These are phyloP conservation scores for Cremastobaeus sp. DNA, from an alignment of 2,888 invertebrate species.

Conservation along the genomic window DNA sequence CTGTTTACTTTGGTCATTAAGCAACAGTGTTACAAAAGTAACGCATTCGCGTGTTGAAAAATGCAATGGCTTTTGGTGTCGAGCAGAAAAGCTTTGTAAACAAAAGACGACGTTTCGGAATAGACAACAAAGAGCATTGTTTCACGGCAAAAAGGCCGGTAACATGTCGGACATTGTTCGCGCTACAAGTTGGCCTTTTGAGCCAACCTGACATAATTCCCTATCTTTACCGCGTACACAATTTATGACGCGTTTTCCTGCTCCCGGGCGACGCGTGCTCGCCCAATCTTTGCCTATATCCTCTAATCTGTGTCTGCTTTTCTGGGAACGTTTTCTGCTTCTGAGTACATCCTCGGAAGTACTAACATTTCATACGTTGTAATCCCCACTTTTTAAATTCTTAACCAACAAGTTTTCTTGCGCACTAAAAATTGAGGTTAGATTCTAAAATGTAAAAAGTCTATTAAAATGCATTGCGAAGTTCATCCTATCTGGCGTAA, in stretches of 20 bases:
- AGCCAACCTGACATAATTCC: conserved; percentile 35
- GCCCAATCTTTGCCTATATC: too few relatives aligned
- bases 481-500: too few relatives aligned
- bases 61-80: conserved; percentile 28
- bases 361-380: too few relatives aligned
- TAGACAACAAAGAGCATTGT: conserved; percentile 46
- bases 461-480: too few relatives aligned
- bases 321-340: too few relatives aligned
- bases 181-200: conserved; percentile 44
- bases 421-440: too few relatives aligned
- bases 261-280: background rate
- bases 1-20: conserved; percentile 15
- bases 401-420: background rate
- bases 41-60: conserved; percentile 30
- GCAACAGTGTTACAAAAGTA: conserved; percentile 10
- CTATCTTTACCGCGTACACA: conserved; percentile 16
- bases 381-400: too few relatives aligned
- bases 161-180: conserved; percentile 41
- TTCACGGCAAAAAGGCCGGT: conserved; percentile 36
- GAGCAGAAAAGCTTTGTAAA: conserved; percentile 29
- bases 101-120: conserved; percentile 36
- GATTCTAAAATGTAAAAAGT: too few relatives aligned
- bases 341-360: too few relatives aligned
- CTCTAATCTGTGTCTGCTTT: too few relatives aligned
- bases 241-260: conserved; percentile 41